These are phyloP conservation scores for Physella acuta DNA, from an alignment of 1,140 invertebrate genomes.

Conservation along the genomic window DNA sequence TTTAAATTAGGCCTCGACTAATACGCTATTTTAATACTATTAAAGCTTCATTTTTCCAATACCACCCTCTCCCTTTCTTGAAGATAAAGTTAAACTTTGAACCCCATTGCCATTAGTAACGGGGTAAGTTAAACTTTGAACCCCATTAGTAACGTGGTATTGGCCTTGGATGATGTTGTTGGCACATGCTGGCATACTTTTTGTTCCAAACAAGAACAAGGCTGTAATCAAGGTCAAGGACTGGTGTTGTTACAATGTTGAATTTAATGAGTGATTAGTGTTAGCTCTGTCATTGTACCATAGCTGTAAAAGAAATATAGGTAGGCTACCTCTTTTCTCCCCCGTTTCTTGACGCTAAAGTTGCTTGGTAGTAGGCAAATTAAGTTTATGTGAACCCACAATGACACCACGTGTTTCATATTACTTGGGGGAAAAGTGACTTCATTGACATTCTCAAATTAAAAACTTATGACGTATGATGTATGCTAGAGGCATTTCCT, in stretches of 20 bases:
- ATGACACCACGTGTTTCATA: too few relatives aligned
- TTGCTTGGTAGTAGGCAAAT: too few relatives aligned
- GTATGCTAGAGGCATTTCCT: too few relatives aligned
- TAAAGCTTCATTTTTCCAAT: too few relatives aligned
- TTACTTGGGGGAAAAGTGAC: too few relatives aligned
- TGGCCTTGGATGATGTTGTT: not conserved
- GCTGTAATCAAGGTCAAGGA: not conserved
- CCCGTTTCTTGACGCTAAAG: not conserved
- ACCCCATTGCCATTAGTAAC: not conserved
- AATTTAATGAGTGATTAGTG: not conserved
- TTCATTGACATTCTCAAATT: too few relatives aligned
- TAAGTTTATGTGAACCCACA: too few relatives aligned
- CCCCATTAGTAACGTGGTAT: not conserved
- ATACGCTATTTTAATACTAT: too few relatives aligned
- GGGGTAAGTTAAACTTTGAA: not conserved
- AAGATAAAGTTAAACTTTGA: not conserved
- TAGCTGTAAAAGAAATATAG: not conserved
- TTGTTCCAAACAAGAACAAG: not conserved
- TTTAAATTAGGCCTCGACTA: too few relatives aligned
- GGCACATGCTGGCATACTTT: not conserved
- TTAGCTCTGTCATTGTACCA: not conserved
- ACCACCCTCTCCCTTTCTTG: too few relatives aligned
- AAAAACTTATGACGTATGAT: too few relatives aligned
- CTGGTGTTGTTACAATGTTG: not conserved
- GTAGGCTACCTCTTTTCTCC: not conserved